phyloP scores from a whole-genome alignment of 2,113 vertebrate genomes.

The Epinephelus lanceolatus region DNA sequence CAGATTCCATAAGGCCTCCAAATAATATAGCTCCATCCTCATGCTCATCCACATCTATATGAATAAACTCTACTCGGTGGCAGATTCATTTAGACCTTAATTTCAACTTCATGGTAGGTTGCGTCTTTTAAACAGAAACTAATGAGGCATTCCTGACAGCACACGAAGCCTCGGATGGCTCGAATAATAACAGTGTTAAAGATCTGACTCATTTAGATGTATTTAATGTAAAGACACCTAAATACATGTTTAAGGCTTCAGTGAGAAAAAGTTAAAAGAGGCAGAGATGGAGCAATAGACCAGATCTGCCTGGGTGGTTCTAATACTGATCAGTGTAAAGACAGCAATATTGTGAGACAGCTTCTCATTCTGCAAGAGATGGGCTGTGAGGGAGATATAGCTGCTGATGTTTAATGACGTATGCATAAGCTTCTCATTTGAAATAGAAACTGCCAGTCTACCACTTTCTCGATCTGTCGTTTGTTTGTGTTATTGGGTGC shows the following conservation, averaged over 20 bases:
- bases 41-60: slow-evolving; percentile 2
- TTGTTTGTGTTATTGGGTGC: too few relatives aligned
- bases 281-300: not conserved
- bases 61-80: not conserved
- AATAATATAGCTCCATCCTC: slow-evolving; percentile 28
- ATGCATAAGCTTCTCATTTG: not conserved
- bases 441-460: not conserved
- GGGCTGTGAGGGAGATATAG: not conserved
- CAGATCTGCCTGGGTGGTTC: not conserved
- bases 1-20: slow-evolving; percentile 10
- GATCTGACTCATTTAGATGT: not conserved
- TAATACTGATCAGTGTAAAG: not conserved
- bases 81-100: not conserved
- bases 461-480: too few relatives aligned
- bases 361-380: not conserved
- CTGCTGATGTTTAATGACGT: not conserved
- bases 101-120: not conserved
- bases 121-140: not conserved
- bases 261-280: not conserved
- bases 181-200: not conserved
- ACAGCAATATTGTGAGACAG: not conserved
- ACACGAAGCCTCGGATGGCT: not conserved
- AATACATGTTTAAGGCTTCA: not conserved
- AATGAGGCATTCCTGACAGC: not conserved
- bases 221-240: not conserved